These are phyloP conservation scores for Eutolmus rufibarbis DNA, from an alignment of 2,888 invertebrate genomes.

Conservation along the genomic window DNA sequence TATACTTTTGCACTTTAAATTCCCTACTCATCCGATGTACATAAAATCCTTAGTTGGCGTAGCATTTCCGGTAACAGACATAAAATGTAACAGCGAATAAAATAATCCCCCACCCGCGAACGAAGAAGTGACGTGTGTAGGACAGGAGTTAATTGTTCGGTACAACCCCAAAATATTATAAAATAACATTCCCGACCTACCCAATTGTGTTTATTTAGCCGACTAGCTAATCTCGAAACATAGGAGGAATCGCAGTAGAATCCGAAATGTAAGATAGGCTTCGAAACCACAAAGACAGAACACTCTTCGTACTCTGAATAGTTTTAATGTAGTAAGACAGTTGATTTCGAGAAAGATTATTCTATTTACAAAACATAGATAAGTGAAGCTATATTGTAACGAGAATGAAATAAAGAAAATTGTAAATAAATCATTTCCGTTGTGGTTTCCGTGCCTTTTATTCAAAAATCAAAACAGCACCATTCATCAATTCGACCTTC, in stretches of 20 bases:
- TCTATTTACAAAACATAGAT: conserved; percentile 11
- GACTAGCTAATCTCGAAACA: neutral
- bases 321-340: conserved; percentile 21
- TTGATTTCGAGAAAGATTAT: conserved; percentile 32
- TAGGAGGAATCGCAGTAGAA: neutral
- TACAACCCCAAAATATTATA: neutral
- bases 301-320: conserved; percentile 20
- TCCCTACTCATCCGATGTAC: neutral
- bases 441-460: conserved; percentile 27
- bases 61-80: neutral
- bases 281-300: neutral
- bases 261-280: neutral
- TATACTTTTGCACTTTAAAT: neutral
- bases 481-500: neutral
- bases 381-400: conserved; percentile 24
- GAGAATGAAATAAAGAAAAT: conserved; percentile 12
- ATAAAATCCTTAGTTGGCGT: neutral
- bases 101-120: neutral
- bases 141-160: neutral
- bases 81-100: neutral
- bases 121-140: neutral
- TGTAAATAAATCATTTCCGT: conserved; percentile 34
- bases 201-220: neutral
- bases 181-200: neutral
- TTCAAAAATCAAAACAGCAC: neutral